phyloP scores from a whole-genome alignment of 2,113 vertebrate genomes.

The Seriola quinqueradiata region DNA sequence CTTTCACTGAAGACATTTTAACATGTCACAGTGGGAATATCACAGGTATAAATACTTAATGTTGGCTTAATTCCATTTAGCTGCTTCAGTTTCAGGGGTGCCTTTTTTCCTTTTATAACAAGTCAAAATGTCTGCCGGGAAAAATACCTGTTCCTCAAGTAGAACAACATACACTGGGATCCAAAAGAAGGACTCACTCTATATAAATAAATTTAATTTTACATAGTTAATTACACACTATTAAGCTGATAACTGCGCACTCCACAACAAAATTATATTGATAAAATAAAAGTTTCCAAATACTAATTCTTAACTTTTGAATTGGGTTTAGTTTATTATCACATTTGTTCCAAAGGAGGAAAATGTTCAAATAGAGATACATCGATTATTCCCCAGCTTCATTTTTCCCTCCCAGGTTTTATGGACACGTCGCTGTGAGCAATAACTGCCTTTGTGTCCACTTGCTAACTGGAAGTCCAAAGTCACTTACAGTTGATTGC shows the following conservation, averaged over 20 bases:
- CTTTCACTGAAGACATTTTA: too few relatives aligned
- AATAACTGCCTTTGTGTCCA: conserved; percentile 36
- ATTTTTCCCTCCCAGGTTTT: conserved; percentile 36
- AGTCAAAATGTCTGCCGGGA: too few relatives aligned
- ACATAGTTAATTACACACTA: too few relatives aligned
- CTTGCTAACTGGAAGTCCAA: conserved; percentile 63
- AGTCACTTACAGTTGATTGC: conserved; percentile 48
- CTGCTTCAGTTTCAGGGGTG: too few relatives aligned
- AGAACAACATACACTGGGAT: too few relatives aligned
- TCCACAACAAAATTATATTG: not conserved
- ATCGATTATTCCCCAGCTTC: not conserved
- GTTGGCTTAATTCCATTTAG: too few relatives aligned
- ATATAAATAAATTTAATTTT: too few relatives aligned
- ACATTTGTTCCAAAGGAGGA: not conserved
- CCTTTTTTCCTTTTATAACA: too few relatives aligned
- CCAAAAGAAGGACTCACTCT: too few relatives aligned
- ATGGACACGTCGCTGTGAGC: conserved; percentile 24
- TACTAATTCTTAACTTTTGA: not conserved
- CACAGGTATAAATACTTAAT: too few relatives aligned
- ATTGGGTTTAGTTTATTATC: not conserved
- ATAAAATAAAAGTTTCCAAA: not conserved
- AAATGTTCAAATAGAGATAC: not conserved
- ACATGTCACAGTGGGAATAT: too few relatives aligned
- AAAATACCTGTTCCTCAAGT: too few relatives aligned
- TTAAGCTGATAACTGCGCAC: not conserved